Percentiles rank a stretch among this genome's conserved stretches.
Conservation (phyloP, 2,797 vertebrate genomes). For the Lophius americanus region DNA sequence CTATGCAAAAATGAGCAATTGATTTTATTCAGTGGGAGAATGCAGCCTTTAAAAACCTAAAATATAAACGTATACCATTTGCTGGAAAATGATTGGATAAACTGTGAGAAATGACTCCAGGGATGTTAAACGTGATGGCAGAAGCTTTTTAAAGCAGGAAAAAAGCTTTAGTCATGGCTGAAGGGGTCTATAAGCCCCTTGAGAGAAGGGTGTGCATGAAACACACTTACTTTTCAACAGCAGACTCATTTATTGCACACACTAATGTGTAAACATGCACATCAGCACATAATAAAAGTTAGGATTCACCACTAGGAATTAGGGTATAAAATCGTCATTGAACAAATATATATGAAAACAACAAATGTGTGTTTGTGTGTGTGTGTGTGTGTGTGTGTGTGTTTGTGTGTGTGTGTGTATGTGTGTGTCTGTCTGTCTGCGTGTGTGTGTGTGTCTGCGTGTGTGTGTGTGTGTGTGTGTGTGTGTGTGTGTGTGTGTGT, state of each 20-base stretch:
- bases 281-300: constrained; percentile 35
- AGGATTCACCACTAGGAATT: constrained; percentile 34
- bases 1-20: constrained; percentile 9
- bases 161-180: constrained; percentile 64
- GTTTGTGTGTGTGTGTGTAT: too few relatives aligned
- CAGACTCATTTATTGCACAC: constrained; percentile 43
- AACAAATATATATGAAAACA: too few relatives aligned
- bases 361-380: not conserved
- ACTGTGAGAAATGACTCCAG: constrained; percentile 42
- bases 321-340: constrained; percentile 45
- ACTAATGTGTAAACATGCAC: constrained; percentile 41
- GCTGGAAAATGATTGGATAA: constrained; percentile 50
- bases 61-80: constrained; percentile 37
- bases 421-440: not conserved
- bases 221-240: constrained; percentile 44
- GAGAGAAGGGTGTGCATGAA: constrained; percentile 45
- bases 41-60: constrained; percentile 22
- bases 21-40: constrained; percentile 22
- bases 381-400: not conserved
- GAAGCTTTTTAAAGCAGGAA: constrained; percentile 47
- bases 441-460: not conserved
- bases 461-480: too few relatives aligned
- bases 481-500: not conserved
- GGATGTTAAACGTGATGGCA: constrained; percentile 56
- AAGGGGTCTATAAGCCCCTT: constrained; percentile 49